Conservation (phyloP, 2,113 vertebrate genomes). For the Notothenia rossii region DNA sequence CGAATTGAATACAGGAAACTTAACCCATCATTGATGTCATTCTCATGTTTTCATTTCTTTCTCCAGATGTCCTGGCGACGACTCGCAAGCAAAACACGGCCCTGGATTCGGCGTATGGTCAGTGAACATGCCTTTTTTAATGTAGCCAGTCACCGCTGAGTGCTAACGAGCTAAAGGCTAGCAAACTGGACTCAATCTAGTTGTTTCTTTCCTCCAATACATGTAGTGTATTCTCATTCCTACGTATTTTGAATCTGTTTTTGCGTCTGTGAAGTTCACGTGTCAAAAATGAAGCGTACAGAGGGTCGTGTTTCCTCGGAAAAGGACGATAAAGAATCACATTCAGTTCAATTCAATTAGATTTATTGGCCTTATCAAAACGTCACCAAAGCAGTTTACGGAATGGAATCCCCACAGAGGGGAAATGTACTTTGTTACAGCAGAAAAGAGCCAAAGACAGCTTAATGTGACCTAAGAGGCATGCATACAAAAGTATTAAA, state of each 20-base stretch:
- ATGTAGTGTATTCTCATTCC: background rate
- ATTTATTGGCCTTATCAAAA: too few relatives aligned
- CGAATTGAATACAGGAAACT: background rate
- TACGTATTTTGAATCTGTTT: background rate
- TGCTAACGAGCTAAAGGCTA: background rate
- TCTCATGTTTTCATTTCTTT: conserved; percentile 21
- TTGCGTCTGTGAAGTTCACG: background rate
- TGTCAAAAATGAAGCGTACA: too few relatives aligned
- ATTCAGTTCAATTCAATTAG: too few relatives aligned
- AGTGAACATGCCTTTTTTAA: conserved; percentile 62
- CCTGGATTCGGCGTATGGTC: conserved; percentile 85
- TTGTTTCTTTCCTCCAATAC: background rate
- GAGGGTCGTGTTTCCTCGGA: too few relatives aligned
- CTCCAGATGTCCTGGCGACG: conserved; percentile 84
- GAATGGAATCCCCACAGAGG: too few relatives aligned
- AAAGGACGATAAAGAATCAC: too few relatives aligned
- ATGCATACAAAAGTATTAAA: too few relatives aligned
- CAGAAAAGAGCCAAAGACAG: too few relatives aligned
- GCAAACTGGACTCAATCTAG: background rate
- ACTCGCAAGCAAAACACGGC: conserved; percentile 84
- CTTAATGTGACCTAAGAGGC: too few relatives aligned
- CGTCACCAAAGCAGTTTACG: too few relatives aligned
- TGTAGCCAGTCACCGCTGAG: background rate
- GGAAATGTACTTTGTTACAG: too few relatives aligned
- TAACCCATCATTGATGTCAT: background rate